A percentile compares a stretch with the other conserved stretches of the same genome.
These are phyloP conservation scores for Hyaena hyaena DNA, from an alignment of 2,113 vertebrate species.

Conservation along the genomic window DNA sequence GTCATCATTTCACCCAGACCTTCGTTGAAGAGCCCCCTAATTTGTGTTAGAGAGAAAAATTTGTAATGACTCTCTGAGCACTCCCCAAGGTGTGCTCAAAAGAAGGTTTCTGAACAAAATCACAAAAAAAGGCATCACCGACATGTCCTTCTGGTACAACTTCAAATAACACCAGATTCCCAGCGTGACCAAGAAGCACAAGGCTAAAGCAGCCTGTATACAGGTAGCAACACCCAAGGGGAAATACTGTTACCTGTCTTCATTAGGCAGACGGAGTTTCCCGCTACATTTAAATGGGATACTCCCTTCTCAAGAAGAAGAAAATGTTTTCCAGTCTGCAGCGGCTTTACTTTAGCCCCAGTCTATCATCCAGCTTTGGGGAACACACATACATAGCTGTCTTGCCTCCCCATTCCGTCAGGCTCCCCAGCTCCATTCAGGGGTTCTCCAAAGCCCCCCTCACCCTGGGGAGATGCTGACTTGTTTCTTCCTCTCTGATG, in stretches of 20 bases:
- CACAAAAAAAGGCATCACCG: not conserved
- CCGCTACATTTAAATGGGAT: slow-evolving; percentile 18
- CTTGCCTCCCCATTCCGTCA: not conserved
- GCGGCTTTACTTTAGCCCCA: not conserved
- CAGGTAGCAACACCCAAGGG: not conserved
- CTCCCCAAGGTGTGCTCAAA: not conserved
- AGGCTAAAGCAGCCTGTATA: not conserved
- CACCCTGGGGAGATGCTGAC: not conserved
- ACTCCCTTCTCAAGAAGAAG: slow-evolving; percentile 34
- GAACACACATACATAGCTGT: not conserved
- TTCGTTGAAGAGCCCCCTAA: not conserved
- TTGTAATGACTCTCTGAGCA: not conserved
- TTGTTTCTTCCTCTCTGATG: not conserved
- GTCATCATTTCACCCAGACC: not conserved
- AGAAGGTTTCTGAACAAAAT: slow-evolving; percentile 28
- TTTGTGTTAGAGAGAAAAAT: not conserved
- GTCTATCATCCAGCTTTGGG: not conserved
- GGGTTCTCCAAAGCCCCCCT: not conserved
- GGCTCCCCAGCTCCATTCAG: not conserved
- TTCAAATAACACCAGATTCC: slow-evolving; percentile 10
- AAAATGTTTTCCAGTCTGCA: slow-evolving; percentile 1
- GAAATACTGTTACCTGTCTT: slow-evolving; percentile 55
- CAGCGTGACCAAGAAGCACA: not conserved
- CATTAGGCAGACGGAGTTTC: slow-evolving; percentile 59
- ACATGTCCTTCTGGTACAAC: not conserved